phyloP scores from a whole-genome alignment of 1,140 invertebrate species.

The Chionoecetes opilio region DNA sequence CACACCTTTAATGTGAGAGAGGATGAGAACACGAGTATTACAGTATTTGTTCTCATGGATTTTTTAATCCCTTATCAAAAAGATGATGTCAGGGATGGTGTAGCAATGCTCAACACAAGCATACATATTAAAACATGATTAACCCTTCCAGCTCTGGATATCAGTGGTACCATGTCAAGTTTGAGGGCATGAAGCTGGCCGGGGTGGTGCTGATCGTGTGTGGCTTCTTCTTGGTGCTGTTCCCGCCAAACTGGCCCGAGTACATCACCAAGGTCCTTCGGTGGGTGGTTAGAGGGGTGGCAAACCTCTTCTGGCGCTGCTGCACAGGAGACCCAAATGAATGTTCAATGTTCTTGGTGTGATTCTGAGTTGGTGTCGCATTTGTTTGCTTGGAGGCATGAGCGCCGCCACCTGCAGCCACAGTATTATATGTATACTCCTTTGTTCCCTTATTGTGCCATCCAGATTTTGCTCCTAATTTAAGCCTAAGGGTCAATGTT shows the following conservation, averaged over 20 bases:
- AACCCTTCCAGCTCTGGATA: slow-evolving; percentile 90
- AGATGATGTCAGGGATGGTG: no score
- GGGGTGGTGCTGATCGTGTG: slow-evolving; percentile 95
- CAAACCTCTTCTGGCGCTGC: slow-evolving; percentile 9
- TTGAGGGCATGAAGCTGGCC: slow-evolving; percentile 96
- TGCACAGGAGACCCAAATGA: slow-evolving; percentile 37
- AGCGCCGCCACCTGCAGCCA: background rate
- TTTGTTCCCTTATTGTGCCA: background rate
- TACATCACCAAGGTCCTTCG: slow-evolving; percentile 94
- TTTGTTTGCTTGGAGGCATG: slow-evolving; percentile 38
- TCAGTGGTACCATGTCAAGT: slow-evolving; percentile 92
- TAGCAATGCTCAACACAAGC: no score
- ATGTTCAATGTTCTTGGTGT: slow-evolving; percentile 40
- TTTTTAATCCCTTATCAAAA: no score
- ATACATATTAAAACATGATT: background rate
- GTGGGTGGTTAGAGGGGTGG: slow-evolving; percentile 84
- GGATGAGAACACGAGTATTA: no score
- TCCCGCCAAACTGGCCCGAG: slow-evolving; percentile 97
- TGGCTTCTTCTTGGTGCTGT: slow-evolving; percentile 96
- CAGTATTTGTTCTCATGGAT: no score
- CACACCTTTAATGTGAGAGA: no score
- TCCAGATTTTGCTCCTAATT: background rate
- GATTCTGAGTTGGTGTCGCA: slow-evolving; percentile 11
- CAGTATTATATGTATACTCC: background rate
- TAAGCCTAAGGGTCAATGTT: background rate